Evolutionary conservation across 1,140 invertebrate genomes (phyloP).

Genomic region (Euglossa dilemma): DNA sequence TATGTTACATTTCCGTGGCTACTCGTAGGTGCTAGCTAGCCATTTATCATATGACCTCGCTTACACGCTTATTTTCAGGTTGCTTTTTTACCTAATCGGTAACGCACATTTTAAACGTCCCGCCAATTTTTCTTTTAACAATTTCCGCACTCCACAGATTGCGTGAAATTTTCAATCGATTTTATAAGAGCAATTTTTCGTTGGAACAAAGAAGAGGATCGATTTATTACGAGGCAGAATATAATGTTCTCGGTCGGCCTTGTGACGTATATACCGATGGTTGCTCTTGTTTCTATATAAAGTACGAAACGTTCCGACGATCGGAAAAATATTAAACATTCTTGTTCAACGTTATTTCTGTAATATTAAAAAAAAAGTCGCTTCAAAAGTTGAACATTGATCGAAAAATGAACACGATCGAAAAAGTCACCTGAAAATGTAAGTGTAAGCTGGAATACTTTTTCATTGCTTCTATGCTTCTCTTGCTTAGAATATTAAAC

Average conservation of each 20-base stretch:
- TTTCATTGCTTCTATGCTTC: slow-evolving; percentile 10
- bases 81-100: slow-evolving; percentile 19
- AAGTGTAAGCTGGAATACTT: slow-evolving; percentile 36
- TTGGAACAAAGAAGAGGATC: slow-evolving; percentile 24
- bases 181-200: not conserved
- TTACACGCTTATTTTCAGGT: slow-evolving; percentile 46
- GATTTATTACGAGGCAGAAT: slow-evolving; percentile 12
- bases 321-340: not conserved
- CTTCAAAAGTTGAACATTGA: slow-evolving; percentile 16
- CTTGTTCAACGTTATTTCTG: not conserved
- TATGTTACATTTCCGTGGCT: slow-evolving; percentile 18
- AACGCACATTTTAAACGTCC: not conserved
- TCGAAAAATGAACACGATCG: not conserved
- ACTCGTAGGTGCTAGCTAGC: not conserved
- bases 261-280: slow-evolving; percentile 2
- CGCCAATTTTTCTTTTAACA: slow-evolving; percentile 1
- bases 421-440: slow-evolving; percentile 49
- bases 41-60: slow-evolving; percentile 15
- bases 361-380: not conserved
- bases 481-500: not conserved
- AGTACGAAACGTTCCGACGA: not conserved
- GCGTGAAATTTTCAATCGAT: slow-evolving; percentile 6
- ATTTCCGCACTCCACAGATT: slow-evolving; percentile 26
- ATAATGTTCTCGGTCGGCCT: not conserved
- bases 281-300: slow-evolving; percentile 18